Evolutionary conservation across 1,140 invertebrate genomes (phyloP), one percentile per base, ranked within the genome.

Genomic region (Drosophila virilis): DNA sequence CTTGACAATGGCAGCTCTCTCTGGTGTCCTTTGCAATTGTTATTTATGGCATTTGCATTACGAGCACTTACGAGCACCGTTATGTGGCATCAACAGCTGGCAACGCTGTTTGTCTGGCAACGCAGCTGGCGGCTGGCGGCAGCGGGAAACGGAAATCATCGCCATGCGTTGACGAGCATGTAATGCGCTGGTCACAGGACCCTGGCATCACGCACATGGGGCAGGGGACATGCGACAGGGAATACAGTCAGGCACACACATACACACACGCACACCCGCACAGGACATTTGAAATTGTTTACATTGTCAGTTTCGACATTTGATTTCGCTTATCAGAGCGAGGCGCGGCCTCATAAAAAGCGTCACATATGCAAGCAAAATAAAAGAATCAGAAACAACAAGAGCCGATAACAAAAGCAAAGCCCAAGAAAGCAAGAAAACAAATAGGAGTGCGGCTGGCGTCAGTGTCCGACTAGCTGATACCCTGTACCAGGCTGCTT

Each of bases 221-320:
- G 3, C 22, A 5, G 3, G 22, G 22, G 22, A 28, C 22, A 28
- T 28, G 22, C 4, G 22, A 28, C 22, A 28, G 22, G 22, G 22
- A 0, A 28, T 28, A 28, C 22, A 28, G 22, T 28, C 22, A 28
- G 22, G 22, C 22, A 28, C 22, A 28, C 22, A 28, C 22, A 28
- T 0, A 28, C 22, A 28, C 22, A 28, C 22, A 28, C 22, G 4
- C 22, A 5, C 22, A 5, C 22, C 0, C 22, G 4, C 22, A 28
- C 55, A 74, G 71, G 54, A 75, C 79, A 76, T 76, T 82, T 78
- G 51, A 68, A 71, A 83, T 78, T 84, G 80, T 84, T 84, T 79
- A 84, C 80, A 84, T 80, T 84, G 77, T 84, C 80, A 74, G 68
- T 55, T 80, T 74, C 77, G 80, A 84, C 80, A 84, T 84, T 84